Base-by-base conservation (phyloP, 2,888 invertebrate species). In the Drosophila emarginata region DNA sequence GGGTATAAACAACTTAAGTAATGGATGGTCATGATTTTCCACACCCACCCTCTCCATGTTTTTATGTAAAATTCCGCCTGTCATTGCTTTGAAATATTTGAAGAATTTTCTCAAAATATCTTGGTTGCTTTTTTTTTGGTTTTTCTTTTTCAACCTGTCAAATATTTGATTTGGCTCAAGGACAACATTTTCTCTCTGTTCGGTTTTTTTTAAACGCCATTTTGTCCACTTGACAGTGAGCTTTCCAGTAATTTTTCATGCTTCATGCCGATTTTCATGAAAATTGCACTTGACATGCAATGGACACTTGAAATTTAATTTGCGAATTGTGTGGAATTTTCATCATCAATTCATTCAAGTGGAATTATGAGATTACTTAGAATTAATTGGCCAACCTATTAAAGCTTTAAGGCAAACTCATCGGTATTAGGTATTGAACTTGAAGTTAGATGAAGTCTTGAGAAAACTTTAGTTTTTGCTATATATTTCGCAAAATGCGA, bases 141-240 rank as follows among this genome's bases (percentile, higher is more conserved):
- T 64, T 63, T 51, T 14, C 11, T 37, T 14, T 23, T 69, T 64
- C 52, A 21, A 52, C 12, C 65, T 67, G 64, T 67, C 73, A 67
- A 67, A 61, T 68, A 64, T 73, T 68, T 72, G 72, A 72, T 67
- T 63, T 72, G 57, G 51, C 74, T 59, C 60, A 53, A 51, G 53
- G 60, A 40, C 51, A 56, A 21, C 18, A 15, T 50, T 28, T 53
- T 14, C 15, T 50, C 32, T n/a, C 37, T 61, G 21, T 23, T 9
- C 11, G 2, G 9, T 37, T 50, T 57, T 40, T 37, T 36, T 60
- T 62, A 40, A 51, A 52, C 60, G 39, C 45, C 61, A 52, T 45
- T 45, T 12, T 45, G 45, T 45, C 45, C 45, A 45, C 45, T 45
- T 45, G 45, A 45, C 45, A 45, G 45, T 11, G 45, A 45, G 45